A percentile compares a stretch with the other conserved stretches of the same genome.
Conservation (phyloP, 2,888 invertebrate genomes). For the Ormia ochracea region DNA sequence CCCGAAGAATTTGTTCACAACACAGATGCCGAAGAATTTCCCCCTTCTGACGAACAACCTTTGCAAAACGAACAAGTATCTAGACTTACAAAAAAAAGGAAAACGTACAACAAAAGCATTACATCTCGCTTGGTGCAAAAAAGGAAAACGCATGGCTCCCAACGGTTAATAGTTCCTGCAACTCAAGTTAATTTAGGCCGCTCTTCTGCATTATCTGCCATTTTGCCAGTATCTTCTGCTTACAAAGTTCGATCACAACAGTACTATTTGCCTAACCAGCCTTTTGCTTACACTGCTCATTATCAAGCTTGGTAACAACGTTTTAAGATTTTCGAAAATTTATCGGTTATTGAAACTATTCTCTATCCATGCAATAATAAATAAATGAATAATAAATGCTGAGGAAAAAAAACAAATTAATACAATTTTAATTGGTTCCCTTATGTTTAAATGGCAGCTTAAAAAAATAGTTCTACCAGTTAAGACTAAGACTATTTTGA, state of each 20-base stretch:
- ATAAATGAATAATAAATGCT: neutral
- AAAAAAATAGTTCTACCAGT: too few species aligned
- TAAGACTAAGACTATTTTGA: too few species aligned
- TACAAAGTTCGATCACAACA: slow-evolving; percentile 62
- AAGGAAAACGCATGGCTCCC: slow-evolving; percentile 43
- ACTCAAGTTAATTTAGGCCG: slow-evolving; percentile 41
- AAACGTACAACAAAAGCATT: slow-evolving; percentile 26
- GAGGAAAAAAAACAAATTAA: neutral
- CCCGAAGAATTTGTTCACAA: slow-evolving; percentile 64
- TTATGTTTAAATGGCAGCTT: too few species aligned
- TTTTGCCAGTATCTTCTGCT: slow-evolving; percentile 40
- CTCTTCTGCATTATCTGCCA: slow-evolving; percentile 21
- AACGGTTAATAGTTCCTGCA: slow-evolving; percentile 42
- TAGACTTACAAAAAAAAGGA: slow-evolving; percentile 31
- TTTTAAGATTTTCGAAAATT: neutral
- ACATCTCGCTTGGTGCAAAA: slow-evolving; percentile 42
- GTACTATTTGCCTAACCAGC: slow-evolving; percentile 68
- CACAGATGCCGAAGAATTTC: slow-evolving; percentile 65
- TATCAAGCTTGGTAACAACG: slow-evolving; percentile 66
- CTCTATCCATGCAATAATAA: neutral
- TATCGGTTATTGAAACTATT: slow-evolving; percentile 12
- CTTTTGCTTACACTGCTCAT: slow-evolving; percentile 66
- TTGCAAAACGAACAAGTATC: neutral
- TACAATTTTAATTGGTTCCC: too few species aligned
- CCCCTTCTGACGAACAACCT: slow-evolving; percentile 37